Conservation (phyloP, 2,113 vertebrate genomes). For the Thamnophis sirtalis region DNA sequence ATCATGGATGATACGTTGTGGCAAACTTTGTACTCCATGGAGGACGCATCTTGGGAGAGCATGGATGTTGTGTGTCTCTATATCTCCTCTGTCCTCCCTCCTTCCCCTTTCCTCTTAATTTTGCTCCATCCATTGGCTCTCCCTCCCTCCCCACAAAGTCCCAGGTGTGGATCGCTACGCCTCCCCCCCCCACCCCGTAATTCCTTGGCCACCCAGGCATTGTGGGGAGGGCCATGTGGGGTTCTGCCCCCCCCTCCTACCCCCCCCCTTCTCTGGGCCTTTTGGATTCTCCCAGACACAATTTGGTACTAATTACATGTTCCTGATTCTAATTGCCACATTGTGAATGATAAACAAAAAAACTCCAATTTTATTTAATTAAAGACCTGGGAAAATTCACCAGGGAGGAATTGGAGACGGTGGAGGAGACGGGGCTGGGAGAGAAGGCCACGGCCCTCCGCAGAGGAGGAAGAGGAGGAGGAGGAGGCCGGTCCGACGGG, state of each 20-base stretch:
- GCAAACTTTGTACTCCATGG: not conserved
- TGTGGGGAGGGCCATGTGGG: not conserved
- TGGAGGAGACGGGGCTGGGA: not conserved
- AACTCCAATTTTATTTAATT: constrained; percentile 33
- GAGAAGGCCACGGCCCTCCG: not conserved
- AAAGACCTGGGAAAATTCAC: constrained; percentile 21
- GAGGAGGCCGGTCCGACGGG: not conserved
- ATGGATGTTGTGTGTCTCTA: not conserved
- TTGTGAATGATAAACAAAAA: constrained; percentile 32
- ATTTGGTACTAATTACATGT: constrained; percentile 26
- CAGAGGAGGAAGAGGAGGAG: not conserved
- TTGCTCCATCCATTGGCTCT: not conserved
- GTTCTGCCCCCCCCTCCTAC: not conserved
- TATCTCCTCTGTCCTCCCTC: too few species aligned
- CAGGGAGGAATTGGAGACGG: not conserved
- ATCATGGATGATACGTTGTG: not conserved
- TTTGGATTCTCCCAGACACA: constrained; percentile 26
- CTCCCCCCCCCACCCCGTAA: too few species aligned
- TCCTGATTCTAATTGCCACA: constrained; percentile 25
- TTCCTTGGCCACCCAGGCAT: not conserved
- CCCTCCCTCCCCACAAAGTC: not conserved
- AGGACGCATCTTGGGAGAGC: not conserved
- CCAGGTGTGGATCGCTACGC: not conserved
- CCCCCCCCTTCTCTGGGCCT: not conserved
- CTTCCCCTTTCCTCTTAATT: too few species aligned